These are phyloP conservation scores for Lophochroa leadbeateri DNA, from an alignment of 2,113 vertebrate genomes.

Conservation along the genomic window DNA sequence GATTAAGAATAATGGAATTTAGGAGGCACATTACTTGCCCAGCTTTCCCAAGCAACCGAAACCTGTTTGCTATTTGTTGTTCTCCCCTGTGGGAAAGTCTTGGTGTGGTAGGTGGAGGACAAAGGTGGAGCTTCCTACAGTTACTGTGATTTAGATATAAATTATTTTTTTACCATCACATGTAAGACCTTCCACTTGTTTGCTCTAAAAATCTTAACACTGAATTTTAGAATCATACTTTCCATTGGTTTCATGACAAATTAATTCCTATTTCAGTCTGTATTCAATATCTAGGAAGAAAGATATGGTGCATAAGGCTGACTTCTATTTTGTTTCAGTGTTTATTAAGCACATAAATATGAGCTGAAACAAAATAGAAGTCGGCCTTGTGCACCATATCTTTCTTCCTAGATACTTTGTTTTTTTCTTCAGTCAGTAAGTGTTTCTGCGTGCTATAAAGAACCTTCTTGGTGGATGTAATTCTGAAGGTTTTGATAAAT, in stretches of 20 bases:
- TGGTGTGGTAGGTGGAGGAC: not conserved
- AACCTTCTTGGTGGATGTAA: not conserved
- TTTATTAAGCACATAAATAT: not conserved
- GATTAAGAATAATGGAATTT: slow-evolving; percentile 6
- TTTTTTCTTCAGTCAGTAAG: not conserved
- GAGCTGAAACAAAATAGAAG: not conserved
- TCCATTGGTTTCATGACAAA: not conserved
- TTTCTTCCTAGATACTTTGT: not conserved
- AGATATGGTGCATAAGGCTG: not conserved
- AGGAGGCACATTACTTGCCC: not conserved
- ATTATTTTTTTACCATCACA: not conserved
- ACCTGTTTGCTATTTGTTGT: slow-evolving; percentile 1
- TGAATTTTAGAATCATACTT: not conserved
- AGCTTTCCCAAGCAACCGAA: slow-evolving; percentile 2
- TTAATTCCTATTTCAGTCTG: not conserved
- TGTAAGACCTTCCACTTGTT: not conserved
- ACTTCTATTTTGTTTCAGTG: not conserved
- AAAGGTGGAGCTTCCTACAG: not conserved
- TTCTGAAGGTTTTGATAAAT: not conserved
- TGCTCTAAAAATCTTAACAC: not conserved
- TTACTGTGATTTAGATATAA: slow-evolving; percentile 6
- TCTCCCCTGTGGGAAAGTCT: slow-evolving; percentile 2
- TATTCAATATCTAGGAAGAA: not conserved
- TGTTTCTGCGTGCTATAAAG: not conserved
- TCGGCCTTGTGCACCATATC: not conserved